A percentile compares a stretch with the other conserved stretches of the same genome.
Conservation (phyloP, 1,140 invertebrate genomes). For the Agrypnia vestita region DNA sequence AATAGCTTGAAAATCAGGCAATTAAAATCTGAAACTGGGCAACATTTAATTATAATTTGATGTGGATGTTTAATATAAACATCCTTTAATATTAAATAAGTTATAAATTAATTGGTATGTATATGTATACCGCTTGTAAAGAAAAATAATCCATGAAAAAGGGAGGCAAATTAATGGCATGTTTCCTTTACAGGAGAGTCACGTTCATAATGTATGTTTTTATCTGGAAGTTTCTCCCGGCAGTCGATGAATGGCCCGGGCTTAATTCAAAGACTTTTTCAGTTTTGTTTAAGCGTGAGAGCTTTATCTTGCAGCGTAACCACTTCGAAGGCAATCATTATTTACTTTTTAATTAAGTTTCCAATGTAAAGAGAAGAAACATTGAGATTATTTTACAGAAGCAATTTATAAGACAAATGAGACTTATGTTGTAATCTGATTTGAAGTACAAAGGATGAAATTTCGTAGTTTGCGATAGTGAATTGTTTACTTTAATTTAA, state of each 20-base stretch:
- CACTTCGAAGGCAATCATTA: conserved; percentile 39
- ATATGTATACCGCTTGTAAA: too few relatives aligned
- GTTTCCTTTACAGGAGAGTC: conserved; percentile 8
- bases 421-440: conserved; percentile 37
- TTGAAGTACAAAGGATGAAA: conserved; percentile 32
- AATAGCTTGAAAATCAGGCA: too few relatives aligned
- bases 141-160: background rate
- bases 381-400: conserved; percentile 32
- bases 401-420: conserved; percentile 39
- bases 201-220: conserved; percentile 7
- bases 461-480: background rate
- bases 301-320: conserved; percentile 40
- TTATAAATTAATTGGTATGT: too few relatives aligned
- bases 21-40: too few relatives aligned
- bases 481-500: conserved; percentile 22
- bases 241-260: conserved; percentile 18
- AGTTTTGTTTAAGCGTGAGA: conserved; percentile 24
- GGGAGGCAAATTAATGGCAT: background rate
- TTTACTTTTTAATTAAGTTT: conserved; percentile 51
- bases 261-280: conserved; percentile 40
- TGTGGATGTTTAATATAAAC: too few relatives aligned
- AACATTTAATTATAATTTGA: too few relatives aligned
- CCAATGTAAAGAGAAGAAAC: conserved; percentile 33
- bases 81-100: too few relatives aligned
- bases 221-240: background rate